These are phyloP conservation scores for Drosophila obscura DNA, from an alignment of 1,140 invertebrate genomes.

Conservation along the genomic window DNA sequence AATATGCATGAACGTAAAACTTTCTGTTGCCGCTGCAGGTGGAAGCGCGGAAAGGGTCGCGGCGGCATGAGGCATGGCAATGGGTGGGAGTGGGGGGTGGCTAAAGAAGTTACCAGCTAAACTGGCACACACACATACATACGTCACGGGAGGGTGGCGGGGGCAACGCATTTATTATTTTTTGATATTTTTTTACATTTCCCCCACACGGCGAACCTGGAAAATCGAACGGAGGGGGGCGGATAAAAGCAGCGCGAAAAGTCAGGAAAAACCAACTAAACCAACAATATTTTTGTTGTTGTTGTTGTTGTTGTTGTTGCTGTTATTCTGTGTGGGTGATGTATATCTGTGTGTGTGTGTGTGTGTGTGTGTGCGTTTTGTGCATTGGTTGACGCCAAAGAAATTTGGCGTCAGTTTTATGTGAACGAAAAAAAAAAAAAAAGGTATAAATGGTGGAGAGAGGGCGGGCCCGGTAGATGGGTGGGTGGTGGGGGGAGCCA, in stretches of 20 bases:
- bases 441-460: constrained; percentile 26
- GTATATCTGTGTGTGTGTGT: constrained; percentile 26
- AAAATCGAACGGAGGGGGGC: constrained; percentile 60
- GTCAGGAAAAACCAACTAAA: constrained; percentile 57
- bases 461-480: no score
- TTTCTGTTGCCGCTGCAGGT: constrained; percentile 65
- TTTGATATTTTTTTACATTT: constrained; percentile 64
- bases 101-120: constrained; percentile 52
- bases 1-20: constrained; percentile 76
- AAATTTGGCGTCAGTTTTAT: constrained; percentile 81
- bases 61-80: no score
- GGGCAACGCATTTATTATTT: constrained; percentile 69
- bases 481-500: no score
- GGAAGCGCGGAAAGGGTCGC: background rate
- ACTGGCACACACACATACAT: constrained; percentile 54
- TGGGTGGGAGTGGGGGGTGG: background rate
- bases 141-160: background rate
- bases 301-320: background rate
- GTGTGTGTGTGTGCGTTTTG: constrained; percentile 25
- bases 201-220: constrained; percentile 19
- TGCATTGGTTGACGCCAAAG: constrained; percentile 78
- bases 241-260: constrained; percentile 53
- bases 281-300: constrained; percentile 40
- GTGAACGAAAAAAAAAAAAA: constrained; percentile 49
- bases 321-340: constrained; percentile 15